Evolutionary conservation across 1,140 invertebrate genomes (phyloP).

Genomic region (Conus betulinus): DNA sequence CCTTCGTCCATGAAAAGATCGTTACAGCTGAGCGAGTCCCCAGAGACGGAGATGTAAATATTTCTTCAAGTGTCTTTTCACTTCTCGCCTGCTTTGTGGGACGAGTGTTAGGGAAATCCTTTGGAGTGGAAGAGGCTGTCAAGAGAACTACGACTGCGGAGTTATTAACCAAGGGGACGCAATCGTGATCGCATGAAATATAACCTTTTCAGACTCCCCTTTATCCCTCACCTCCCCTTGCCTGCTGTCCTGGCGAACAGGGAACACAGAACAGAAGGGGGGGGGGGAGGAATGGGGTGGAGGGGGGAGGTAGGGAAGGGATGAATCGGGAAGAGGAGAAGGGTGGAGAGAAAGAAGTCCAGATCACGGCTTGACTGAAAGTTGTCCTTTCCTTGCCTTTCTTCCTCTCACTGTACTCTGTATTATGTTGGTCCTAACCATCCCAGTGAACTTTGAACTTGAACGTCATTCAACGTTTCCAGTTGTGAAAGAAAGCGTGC

Average conservation of each 20-base stretch:
- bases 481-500: too few relatives aligned
- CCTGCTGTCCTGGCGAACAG: too few relatives aligned
- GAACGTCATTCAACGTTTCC: too few relatives aligned
- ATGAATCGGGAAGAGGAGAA: not conserved
- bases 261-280: not conserved
- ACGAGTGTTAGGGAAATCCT: not conserved
- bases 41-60: not conserved
- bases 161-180: not conserved
- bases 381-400: too few relatives aligned
- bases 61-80: constrained; percentile 9
- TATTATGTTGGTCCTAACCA: too few relatives aligned
- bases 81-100: not conserved
- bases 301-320: not conserved
- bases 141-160: not conserved
- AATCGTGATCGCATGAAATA: not conserved
- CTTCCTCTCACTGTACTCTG: too few relatives aligned
- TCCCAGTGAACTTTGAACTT: too few relatives aligned
- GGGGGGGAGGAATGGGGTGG: too few relatives aligned
- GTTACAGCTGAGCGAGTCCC: not conserved
- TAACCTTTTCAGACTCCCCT: not conserved
- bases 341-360: not conserved
- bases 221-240: not conserved
- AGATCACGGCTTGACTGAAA: too few relatives aligned
- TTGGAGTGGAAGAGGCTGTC: not conserved
- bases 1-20: constrained; percentile 6